Conservation (phyloP, 2,888 invertebrate genomes). For the Blomia tropicalis region DNA sequence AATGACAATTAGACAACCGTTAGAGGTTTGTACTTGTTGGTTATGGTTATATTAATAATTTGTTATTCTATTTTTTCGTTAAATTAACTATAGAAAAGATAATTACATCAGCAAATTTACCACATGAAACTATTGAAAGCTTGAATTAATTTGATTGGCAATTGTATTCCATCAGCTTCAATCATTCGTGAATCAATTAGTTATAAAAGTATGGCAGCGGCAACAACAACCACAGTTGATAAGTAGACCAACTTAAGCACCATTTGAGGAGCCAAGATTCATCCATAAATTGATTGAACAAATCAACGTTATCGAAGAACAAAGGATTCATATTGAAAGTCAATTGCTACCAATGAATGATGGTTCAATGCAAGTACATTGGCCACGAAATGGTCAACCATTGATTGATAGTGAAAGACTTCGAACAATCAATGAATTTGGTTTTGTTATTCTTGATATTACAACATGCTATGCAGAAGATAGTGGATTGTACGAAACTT, state of each 20-base stretch:
- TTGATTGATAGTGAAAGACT: conserved; percentile 53
- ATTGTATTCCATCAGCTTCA: conserved; percentile 27
- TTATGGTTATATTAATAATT: too few species aligned
- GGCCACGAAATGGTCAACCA: conserved; percentile 36
- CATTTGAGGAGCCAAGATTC: conserved; percentile 57
- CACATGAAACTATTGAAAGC: too few species aligned
- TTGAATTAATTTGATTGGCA: too few species aligned
- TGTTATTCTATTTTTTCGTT: too few species aligned
- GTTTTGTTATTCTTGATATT: conserved; percentile 85
- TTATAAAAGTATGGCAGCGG: conserved; percentile 71
- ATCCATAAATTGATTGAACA: conserved; percentile 79
- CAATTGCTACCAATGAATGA: conserved; percentile 88
- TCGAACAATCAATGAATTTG: conserved; percentile 92
- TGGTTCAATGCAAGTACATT: conserved; percentile 65
- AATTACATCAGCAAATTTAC: too few species aligned
- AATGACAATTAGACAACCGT: too few species aligned
- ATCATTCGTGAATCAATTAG: conserved; percentile 63
- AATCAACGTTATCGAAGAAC: conserved; percentile 74
- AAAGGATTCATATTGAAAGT: conserved; percentile 74
- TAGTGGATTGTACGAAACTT: conserved; percentile 83
- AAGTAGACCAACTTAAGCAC: conserved; percentile 52
- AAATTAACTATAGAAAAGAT: too few species aligned
- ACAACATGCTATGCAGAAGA: conserved; percentile 85
- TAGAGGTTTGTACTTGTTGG: too few species aligned
- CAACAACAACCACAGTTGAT: conserved; percentile 57